Evolutionary conservation across 2,797 vertebrate genomes (phyloP).

Genomic region (Microtus californicus): DNA sequence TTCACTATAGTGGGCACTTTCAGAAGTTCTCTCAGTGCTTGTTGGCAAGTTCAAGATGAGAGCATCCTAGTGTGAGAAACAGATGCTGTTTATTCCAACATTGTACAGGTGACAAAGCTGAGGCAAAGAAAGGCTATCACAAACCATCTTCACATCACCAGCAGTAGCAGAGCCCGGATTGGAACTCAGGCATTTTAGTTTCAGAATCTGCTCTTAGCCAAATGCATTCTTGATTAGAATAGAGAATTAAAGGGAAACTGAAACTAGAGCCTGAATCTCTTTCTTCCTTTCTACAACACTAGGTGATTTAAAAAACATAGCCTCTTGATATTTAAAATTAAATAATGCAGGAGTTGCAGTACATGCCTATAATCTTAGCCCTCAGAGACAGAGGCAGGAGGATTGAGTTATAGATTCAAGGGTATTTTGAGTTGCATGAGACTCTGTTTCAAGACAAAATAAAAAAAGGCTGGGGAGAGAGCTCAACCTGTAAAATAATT

Average conservation of each 20-base stretch:
- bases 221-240: neutral
- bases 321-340: constrained; percentile 43
- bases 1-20: neutral
- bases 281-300: neutral
- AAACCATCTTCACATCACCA: neutral
- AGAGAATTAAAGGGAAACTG: neutral
- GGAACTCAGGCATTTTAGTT: neutral
- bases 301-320: neutral
- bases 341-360: neutral
- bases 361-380: neutral
- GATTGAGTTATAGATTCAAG: neutral
- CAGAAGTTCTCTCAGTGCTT: neutral
- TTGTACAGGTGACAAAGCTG: neutral
- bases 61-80: neutral
- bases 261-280: neutral
- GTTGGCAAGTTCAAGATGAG: neutral
- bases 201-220: neutral
- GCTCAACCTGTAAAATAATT: neutral
- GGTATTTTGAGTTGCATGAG: neutral
- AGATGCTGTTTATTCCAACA: neutral
- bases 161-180: neutral
- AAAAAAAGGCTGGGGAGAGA: neutral
- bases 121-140: neutral
- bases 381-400: neutral
- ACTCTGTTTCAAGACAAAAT: neutral